Percentiles rank a stretch among this genome's conserved stretches.
These are phyloP conservation scores for Leptodactylus fallax DNA, from an alignment of 2,797 vertebrate genomes.

Conservation along the genomic window DNA sequence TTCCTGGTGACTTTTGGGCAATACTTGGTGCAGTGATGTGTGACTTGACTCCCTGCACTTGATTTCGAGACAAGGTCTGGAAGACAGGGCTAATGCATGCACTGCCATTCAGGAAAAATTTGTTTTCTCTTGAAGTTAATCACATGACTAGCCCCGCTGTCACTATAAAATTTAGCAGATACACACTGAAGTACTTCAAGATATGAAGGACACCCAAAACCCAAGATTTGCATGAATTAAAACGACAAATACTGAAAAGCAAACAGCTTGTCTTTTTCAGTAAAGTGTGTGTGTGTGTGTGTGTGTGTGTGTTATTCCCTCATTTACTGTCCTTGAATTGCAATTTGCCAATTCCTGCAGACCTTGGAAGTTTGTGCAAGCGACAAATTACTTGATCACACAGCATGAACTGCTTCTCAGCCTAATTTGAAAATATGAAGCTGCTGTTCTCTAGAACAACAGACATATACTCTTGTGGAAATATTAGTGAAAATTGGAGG, in stretches of 20 bases:
- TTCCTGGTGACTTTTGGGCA: too few relatives aligned
- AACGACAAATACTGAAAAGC: background rate
- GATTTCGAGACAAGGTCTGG: too few relatives aligned
- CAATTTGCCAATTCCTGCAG: conserved; percentile 48
- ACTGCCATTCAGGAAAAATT: too few relatives aligned
- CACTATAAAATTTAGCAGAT: too few relatives aligned
- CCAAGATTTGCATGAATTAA: background rate
- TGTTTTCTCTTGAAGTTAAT: too few relatives aligned
- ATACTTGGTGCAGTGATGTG: too few relatives aligned
- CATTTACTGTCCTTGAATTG: conserved; percentile 55
- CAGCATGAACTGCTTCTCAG: conserved; percentile 51
- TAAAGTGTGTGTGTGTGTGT: conserved; percentile 37
- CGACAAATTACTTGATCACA: conserved; percentile 60
- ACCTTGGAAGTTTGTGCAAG: conserved; percentile 56
- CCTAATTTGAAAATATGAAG: conserved; percentile 60
- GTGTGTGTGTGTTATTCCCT: conserved; percentile 7
- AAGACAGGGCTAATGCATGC: too few relatives aligned
- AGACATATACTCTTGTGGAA: conserved; percentile 33
- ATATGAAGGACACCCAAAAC: background rate
- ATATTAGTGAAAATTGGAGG: conserved; percentile 31
- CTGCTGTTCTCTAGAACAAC: conserved; percentile 50
- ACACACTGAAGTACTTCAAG: background rate
- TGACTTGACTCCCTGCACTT: too few relatives aligned
- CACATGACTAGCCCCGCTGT: too few relatives aligned
- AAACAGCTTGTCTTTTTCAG: conserved; percentile 15